A percentile compares a stretch with the other conserved stretches of the same genome.
Evolutionary conservation across 2,113 vertebrate genomes (phyloP).

Genomic region (Manacus vitellinus): DNA sequence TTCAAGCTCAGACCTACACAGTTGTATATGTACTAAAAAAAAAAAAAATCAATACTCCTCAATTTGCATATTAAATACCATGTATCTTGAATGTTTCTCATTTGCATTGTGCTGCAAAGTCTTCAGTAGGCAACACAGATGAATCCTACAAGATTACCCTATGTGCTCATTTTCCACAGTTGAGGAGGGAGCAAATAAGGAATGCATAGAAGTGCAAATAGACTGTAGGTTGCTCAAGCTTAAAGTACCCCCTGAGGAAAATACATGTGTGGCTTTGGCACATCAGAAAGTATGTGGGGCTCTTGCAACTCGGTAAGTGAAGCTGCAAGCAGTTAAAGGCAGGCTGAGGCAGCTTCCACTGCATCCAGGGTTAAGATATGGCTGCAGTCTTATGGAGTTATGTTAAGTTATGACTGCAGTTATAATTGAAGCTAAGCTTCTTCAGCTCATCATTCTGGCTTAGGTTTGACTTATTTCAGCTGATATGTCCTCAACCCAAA

Average conservation of each 20-base stretch:
- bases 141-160: neutral
- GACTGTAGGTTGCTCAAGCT: neutral
- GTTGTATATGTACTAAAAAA: neutral
- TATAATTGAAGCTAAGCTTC: neutral
- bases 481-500: neutral
- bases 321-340: neutral
- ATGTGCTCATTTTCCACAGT: neutral
- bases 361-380: neutral
- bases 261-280: rapidly evolving
- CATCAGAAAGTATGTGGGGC: neutral
- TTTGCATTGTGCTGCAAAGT: neutral
- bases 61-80: neutral
- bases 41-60: neutral
- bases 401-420: neutral
- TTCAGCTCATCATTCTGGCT: neutral
- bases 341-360: neutral
- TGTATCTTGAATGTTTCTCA: neutral
- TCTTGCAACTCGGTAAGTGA: neutral
- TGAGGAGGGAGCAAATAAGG: neutral
- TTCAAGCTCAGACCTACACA: neutral
- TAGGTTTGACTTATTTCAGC: neutral
- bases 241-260: neutral
- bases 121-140: neutral
- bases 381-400: neutral
- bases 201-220: neutral